A percentile compares a stretch with the other conserved stretches of the same genome.
phyloP scores from a whole-genome alignment of 2,797 vertebrate genomes.

The Holocentrus rufus region DNA sequence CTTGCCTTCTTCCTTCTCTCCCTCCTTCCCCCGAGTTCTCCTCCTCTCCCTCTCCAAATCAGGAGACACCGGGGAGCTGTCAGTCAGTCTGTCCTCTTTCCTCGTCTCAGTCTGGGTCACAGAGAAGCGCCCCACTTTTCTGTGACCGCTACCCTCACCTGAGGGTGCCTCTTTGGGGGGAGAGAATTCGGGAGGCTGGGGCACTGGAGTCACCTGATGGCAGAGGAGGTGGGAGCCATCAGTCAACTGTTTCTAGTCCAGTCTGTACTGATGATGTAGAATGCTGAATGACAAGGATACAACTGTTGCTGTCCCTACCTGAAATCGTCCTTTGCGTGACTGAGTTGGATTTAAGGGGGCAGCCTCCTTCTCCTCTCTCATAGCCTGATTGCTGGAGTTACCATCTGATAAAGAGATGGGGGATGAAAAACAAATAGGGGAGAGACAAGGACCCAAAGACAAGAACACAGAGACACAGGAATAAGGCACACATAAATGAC shows the following conservation, averaged over 20 bases:
- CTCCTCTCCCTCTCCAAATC: conserved; percentile 77
- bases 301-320: conserved; percentile 64
- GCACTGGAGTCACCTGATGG: conserved; percentile 80
- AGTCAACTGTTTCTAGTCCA: background rate
- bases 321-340: conserved; percentile 80
- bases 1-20: conserved; percentile 79
- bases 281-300: conserved; percentile 4
- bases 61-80: conserved; percentile 81
- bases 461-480: conserved; percentile 57
- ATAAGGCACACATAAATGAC: conserved; percentile 55
- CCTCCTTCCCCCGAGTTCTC: conserved; percentile 77
- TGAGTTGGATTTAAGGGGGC: conserved; percentile 61
- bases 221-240: conserved; percentile 24
- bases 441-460: conserved; percentile 54
- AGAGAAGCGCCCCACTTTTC: conserved; percentile 85
- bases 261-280: background rate
- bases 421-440: conserved; percentile 70
- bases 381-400: conserved; percentile 66
- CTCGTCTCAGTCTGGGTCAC: conserved; percentile 78
- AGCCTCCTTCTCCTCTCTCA: conserved; percentile 68
- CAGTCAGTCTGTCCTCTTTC: conserved; percentile 78
- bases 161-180: conserved; percentile 50
- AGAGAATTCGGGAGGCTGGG: conserved; percentile 62
- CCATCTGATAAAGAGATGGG: conserved; percentile 74
- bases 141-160: conserved; percentile 63